A percentile compares a stretch with the other conserved stretches of the same genome.
Evolutionary conservation across 2,888 invertebrate genomes (phyloP).

Genomic region (Tupiocoris notatus): DNA sequence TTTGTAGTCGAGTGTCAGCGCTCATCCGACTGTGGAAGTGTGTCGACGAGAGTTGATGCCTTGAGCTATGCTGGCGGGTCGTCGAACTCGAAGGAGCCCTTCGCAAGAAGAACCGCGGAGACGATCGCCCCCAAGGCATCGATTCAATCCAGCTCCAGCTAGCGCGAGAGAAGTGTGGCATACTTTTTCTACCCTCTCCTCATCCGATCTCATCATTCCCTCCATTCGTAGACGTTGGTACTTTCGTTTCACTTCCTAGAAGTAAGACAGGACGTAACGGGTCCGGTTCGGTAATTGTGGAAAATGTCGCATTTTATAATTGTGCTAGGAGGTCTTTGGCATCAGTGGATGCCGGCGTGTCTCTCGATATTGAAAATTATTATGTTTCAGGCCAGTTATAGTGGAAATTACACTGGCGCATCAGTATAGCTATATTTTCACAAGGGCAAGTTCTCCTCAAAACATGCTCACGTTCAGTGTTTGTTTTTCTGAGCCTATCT

Average conservation of each 20-base stretch:
- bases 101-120: not conserved
- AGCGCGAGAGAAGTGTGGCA: constrained; percentile 2
- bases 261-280: not conserved
- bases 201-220: not conserved
- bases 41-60: not conserved
- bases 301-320: not conserved
- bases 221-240: not conserved
- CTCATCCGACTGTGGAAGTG: not conserved
- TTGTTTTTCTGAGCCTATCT: too few relatives aligned
- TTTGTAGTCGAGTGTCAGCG: not conserved
- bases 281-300: not conserved
- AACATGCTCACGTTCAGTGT: too few relatives aligned
- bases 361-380: too few relatives aligned
- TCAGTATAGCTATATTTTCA: too few relatives aligned
- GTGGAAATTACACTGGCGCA: too few relatives aligned
- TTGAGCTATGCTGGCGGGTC: not conserved
- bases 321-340: too few relatives aligned
- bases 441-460: too few relatives aligned
- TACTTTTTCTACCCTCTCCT: not conserved
- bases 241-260: not conserved
- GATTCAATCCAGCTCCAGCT: not conserved
- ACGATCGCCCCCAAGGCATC: not conserved
- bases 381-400: too few relatives aligned
- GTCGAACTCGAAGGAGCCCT: not conserved
- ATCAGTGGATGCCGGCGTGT: too few relatives aligned